Evolutionary conservation across 2,888 invertebrate species (phyloP), one percentile per base, ranked within the genome.

Genomic region (Marronus borbonicus): DNA sequence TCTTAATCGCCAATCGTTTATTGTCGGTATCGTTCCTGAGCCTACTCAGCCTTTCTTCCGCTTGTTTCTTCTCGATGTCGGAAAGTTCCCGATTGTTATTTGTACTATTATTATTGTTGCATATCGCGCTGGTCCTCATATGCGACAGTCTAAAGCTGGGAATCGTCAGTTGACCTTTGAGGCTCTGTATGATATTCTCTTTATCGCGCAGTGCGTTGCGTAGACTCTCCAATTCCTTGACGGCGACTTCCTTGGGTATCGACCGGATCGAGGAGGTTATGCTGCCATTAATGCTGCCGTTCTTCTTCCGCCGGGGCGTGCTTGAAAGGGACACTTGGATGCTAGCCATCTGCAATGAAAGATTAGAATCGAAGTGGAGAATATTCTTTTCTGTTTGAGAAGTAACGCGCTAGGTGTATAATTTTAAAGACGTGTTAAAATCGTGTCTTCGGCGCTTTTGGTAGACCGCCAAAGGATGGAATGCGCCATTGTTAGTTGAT

Each of bases 121-220:
- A 81, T 28, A 79, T 78, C 44, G 76, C 79, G 52, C 70, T 69
- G 36, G 60, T 50, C 49, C 77, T 78, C 65, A 84, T 82, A 17
- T 83, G 80, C 1, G 90, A 89, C 52, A 91, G 85, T 7, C 91
- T 87, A 8, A 91, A 89, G 5, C 91, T 91, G 82, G 93, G 92
- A 60, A 92, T 92, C 82, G 92, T 92, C 60, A 94, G 87, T 85
- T 94, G 93, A 80, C 93, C 93, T 86, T 93, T 93, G 14, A 93
- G 88, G 83, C 93, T 95, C 87, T 95, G 94, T 88, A 96, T 96
- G 76, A 95, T 93, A 69, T 94, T 93, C 86, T 96, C 96, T 84
- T 95, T 95, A 88, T 96, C 96, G 62, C 93, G 91, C 52, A 96
- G 89, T 1, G 94, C 93, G 70, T 93, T 92, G 78, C 93, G 91